phyloP scores from a whole-genome alignment of 1,140 invertebrate genomes.

The Bombus confusus region DNA sequence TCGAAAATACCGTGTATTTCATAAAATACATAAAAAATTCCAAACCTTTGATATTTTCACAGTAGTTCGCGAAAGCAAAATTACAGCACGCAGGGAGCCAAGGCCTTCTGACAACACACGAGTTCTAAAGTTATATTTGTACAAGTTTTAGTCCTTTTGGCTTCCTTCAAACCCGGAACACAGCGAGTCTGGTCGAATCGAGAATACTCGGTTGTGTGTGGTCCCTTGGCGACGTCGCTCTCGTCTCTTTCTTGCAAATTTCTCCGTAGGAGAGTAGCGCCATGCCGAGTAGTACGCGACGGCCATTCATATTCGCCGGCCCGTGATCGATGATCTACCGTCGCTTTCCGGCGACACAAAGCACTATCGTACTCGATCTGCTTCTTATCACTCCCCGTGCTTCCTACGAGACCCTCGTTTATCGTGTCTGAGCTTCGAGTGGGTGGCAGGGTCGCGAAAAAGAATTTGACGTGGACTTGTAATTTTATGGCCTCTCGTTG shows the following conservation, averaged over 20 bases:
- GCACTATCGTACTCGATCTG: conserved; percentile 52
- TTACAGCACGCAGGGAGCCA: not conserved
- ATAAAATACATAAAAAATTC: too few relatives aligned
- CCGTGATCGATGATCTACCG: conserved; percentile 61
- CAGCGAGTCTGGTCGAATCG: not conserved
- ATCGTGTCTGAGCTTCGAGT: not conserved
- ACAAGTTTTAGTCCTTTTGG: not conserved
- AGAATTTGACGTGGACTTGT: conserved; percentile 2
- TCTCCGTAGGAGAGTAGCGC: conserved; percentile 23
- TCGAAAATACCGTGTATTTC: not conserved
- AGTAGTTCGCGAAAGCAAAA: not conserved
- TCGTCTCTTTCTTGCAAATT: conserved; percentile 48
- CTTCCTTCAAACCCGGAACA: not conserved
- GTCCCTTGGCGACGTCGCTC: not conserved
- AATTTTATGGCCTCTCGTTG: conserved; percentile 3
- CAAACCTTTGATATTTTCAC: not conserved
- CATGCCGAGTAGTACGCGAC: not conserved
- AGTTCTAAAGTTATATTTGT: not conserved
- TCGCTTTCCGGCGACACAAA: conserved; percentile 50
- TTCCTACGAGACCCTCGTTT: conserved; percentile 23
- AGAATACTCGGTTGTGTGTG: conserved; percentile 47
- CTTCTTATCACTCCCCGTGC: conserved; percentile 43
- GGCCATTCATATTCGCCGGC: conserved; percentile 43
- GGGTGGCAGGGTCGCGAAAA: conserved; percentile 9
- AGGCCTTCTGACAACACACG: not conserved